A percentile compares a stretch with the other conserved stretches of the same genome.
Evolutionary conservation across 2,797 vertebrate species (phyloP).

Genomic region (Petrocephalus schoutedeni): DNA sequence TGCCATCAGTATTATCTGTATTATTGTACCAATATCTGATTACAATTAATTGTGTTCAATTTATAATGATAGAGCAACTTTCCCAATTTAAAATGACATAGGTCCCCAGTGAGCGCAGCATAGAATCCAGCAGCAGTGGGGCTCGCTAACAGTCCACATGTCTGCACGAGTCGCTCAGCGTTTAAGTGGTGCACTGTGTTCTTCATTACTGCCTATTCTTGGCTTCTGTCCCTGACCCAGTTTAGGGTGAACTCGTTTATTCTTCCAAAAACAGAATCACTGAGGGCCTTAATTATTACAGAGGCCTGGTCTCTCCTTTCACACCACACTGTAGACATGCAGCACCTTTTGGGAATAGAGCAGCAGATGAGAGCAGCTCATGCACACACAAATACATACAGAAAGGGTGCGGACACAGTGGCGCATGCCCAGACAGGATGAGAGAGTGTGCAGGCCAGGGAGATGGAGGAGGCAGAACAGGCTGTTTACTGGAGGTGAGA

Average conservation of each 20-base stretch:
- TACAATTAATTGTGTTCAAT: neutral
- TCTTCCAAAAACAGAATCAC: slow-evolving; percentile 64
- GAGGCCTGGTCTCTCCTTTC: neutral
- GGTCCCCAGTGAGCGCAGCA: neutral
- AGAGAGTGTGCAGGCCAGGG: slow-evolving; percentile 20
- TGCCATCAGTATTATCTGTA: neutral
- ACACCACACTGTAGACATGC: neutral
- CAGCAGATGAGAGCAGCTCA: neutral
- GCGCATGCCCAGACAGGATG: slow-evolving; percentile 16
- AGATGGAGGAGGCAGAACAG: slow-evolving; percentile 7
- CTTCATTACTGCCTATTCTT: neutral
- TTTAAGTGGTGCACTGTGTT: neutral
- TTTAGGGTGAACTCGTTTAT: slow-evolving; percentile 70
- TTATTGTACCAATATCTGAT: neutral
- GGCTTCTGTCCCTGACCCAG: slow-evolving; percentile 21
- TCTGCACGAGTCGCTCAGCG: neutral
- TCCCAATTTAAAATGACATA: neutral
- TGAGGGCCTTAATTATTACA: slow-evolving; percentile 43
- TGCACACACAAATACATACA: neutral
- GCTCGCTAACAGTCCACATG: neutral
- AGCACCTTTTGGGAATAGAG: neutral
- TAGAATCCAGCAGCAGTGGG: neutral
- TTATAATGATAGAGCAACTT: neutral
- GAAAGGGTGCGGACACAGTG: neutral
- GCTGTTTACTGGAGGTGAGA: slow-evolving; percentile 33